A percentile compares a stretch with the other conserved stretches of the same genome.
These are phyloP conservation scores for Artibeus jamaicensis DNA, from an alignment of 2,797 vertebrate species.

Conservation along the genomic window DNA sequence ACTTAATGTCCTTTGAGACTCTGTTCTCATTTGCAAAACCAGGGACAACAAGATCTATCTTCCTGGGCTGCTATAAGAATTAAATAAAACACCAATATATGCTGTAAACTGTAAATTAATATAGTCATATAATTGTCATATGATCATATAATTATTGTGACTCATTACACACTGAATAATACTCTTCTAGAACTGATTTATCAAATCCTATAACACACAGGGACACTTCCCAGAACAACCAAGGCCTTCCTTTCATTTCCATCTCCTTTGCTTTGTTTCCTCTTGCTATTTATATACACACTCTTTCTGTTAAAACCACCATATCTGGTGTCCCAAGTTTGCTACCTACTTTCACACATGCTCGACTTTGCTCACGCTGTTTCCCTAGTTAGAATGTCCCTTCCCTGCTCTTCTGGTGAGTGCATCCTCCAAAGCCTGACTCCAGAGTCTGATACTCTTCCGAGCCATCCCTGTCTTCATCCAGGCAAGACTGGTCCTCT, in stretches of 20 bases:
- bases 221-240: background rate
- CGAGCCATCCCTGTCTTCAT: background rate
- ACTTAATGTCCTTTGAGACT: constrained; percentile 54
- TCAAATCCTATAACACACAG: background rate
- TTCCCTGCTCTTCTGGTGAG: background rate
- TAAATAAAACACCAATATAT: background rate
- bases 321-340: background rate
- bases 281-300: background rate
- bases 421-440: background rate
- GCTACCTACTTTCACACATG: background rate
- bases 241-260: background rate
- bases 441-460: background rate
- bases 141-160: background rate
- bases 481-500: background rate
- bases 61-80: background rate
- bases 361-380: background rate
- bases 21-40: constrained; percentile 48
- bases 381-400: background rate
- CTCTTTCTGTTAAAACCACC: background rate
- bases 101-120: background rate
- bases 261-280: background rate
- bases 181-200: background rate
- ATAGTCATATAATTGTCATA: background rate
- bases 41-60: background rate
- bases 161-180: background rate